Base-by-base conservation (phyloP, 2,888 invertebrate species). In the Cinara cedri region DNA sequence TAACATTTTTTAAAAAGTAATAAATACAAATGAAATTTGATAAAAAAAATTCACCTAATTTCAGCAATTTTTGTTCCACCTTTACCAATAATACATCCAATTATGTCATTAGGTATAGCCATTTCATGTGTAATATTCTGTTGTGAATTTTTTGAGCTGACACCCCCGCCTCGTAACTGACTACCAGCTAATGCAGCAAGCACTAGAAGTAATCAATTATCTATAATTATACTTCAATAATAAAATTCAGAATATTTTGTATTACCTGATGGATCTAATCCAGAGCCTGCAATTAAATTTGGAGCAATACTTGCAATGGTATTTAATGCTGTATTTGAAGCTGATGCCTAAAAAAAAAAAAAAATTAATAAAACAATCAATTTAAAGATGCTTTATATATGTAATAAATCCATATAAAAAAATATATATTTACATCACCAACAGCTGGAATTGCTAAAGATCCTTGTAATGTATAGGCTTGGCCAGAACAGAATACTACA, bases 11-110 rank as follows among this genome's bases (percentile, higher is more conserved):
- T 24, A 24, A 8, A 60, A 26, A 9, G 9, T 16, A 60, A 6
- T 34, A 34, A 57, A 24, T 8, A 16, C 8, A 14, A 54, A 54
- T 51, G 11, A 26, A 51, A 26, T 1, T 24, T 26, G 10, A 16
- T 42, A 42, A 4, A 16, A 6, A 55, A 55, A 62, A 80, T 83
- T 83, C 84, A 89, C 89, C 90, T 92, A 85, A 98, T 98, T 89
- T 98, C 98, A 74, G 98, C 97, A 84, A 98, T 98, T 87, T 98
- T 98, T 85, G 97, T 96, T 85, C 98, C 98, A 21, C 97, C 98
- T 87, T 98, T 96, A 85, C 98, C 98, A 87, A 98, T 98, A 86
- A 98, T 96, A 89, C 98, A 98, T 81, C 98, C 98, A 86, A 98
- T 98, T 85, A 98, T 90, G 87, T 98, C 98, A 87, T 98, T 98